Evolutionary conservation across 1,140 invertebrate species (phyloP).

Genomic region (Adelges cooleyi): DNA sequence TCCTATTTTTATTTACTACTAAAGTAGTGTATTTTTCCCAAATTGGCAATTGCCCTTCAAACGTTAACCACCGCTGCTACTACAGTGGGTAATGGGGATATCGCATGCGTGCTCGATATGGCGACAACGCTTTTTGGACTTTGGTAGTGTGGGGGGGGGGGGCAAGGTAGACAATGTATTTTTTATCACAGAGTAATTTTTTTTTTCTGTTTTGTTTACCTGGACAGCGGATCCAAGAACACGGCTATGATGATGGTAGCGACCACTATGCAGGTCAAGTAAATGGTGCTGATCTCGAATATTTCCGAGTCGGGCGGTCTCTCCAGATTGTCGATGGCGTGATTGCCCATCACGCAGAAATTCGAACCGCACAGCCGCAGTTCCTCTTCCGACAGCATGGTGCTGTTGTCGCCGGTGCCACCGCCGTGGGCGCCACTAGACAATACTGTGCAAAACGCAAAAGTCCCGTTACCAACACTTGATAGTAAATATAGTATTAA

Average conservation of each 20-base stretch:
- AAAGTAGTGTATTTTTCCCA: too few species aligned
- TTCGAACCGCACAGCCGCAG: slow-evolving; percentile 64
- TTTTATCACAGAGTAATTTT: too few species aligned
- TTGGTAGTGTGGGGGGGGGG: too few species aligned
- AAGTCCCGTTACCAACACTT: background rate
- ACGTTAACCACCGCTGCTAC: too few species aligned
- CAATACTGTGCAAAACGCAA: slow-evolving; percentile 47
- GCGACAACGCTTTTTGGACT: too few species aligned
- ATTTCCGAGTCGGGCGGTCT: slow-evolving; percentile 70
- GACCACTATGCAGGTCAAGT: slow-evolving; percentile 69
- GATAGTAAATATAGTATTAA: too few species aligned
- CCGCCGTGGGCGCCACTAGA: slow-evolving; percentile 60
- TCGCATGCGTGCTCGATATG: too few species aligned
- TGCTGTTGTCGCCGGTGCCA: slow-evolving; percentile 40
- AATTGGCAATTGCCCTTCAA: too few species aligned
- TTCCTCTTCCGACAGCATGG: slow-evolving; percentile 42
- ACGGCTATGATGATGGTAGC: slow-evolving; percentile 75
- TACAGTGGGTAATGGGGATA: too few species aligned
- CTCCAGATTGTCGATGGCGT: slow-evolving; percentile 56
- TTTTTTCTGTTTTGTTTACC: too few species aligned
- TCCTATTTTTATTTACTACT: too few species aligned
- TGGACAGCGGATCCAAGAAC: slow-evolving; percentile 78
- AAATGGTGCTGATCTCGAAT: slow-evolving; percentile 77
- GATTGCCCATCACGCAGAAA: slow-evolving; percentile 58
- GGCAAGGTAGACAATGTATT: too few species aligned